Evolutionary conservation across 2,888 invertebrate species (phyloP).

Genomic region (Scaptomyza tumidula): DNA sequence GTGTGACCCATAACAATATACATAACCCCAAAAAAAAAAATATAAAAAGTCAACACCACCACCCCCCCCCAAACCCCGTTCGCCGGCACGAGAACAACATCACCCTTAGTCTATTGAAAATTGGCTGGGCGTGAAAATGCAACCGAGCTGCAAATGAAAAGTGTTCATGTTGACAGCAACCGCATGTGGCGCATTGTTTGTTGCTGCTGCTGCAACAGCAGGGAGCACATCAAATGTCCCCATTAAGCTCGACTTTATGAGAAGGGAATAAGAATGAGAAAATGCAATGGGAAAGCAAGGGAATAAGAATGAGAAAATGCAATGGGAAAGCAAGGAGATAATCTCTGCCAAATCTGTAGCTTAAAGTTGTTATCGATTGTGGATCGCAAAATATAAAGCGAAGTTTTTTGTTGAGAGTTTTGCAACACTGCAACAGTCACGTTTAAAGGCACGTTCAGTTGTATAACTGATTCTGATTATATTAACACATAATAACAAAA

Average conservation of each 20-base stretch:
- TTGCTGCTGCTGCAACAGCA: conserved; percentile 3
- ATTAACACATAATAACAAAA: too few species aligned
- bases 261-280: too few species aligned
- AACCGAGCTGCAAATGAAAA: conserved; percentile 27
- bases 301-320: not conserved
- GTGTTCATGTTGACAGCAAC: conserved; percentile 26
- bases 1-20: conserved; percentile 11
- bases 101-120: conserved; percentile 25
- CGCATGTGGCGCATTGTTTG: conserved; percentile 19
- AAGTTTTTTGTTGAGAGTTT: too few species aligned
- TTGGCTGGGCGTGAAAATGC: conserved; percentile 24
- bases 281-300: not conserved
- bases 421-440: too few species aligned
- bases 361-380: not conserved
- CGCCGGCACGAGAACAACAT: too few species aligned
- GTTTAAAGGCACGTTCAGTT: too few species aligned
- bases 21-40: not conserved
- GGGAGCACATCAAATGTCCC: not conserved
- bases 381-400: too few species aligned
- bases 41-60: conserved; percentile 1
- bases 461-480: too few species aligned
- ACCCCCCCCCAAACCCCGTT: too few species aligned
- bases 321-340: not conserved
- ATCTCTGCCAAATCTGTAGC: not conserved
- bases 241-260: not conserved